Percentiles rank a stretch among this genome's conserved stretches.
Evolutionary conservation across 2,113 vertebrate genomes (phyloP).

Genomic region (Arothron firmamentum): DNA sequence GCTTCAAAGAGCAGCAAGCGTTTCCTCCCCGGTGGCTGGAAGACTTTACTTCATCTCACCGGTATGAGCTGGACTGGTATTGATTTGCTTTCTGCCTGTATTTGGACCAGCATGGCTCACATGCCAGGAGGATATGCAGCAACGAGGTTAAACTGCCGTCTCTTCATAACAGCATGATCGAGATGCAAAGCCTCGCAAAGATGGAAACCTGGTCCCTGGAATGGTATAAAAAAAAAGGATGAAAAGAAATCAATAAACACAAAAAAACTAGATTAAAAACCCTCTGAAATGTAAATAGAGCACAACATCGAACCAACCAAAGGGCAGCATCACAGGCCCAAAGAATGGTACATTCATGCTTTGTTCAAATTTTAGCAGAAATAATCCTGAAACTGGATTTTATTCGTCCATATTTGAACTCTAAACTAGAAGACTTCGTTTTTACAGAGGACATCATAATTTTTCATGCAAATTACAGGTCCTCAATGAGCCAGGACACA

Average conservation of each 20-base stretch:
- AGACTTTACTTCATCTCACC: conserved; percentile 27
- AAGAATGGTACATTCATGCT: too few species aligned
- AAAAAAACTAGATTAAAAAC: too few species aligned
- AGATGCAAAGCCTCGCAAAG: conserved; percentile 21
- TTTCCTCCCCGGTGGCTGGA: conserved; percentile 32
- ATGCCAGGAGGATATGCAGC: conserved; percentile 27
- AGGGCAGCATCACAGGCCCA: too few species aligned
- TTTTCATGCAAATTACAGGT: conserved; percentile 15
- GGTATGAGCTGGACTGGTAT: conserved; percentile 52
- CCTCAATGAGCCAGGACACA: conserved; percentile 17
- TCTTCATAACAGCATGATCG: conserved; percentile 28
- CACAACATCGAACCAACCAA: too few species aligned
- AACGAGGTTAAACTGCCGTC: conserved; percentile 24
- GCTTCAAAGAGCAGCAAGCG: conserved; percentile 10
- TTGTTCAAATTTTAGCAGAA: too few species aligned
- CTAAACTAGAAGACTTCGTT: conserved; percentile 3
- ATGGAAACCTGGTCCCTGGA: not conserved
- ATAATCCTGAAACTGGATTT: not conserved
- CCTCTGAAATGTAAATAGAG: too few species aligned
- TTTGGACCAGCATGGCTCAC: conserved; percentile 51
- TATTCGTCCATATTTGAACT: not conserved
- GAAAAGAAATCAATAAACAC: too few species aligned
- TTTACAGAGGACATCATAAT: conserved; percentile 10
- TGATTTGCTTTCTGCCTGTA: conserved; percentile 58
- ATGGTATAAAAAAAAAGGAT: too few species aligned